phyloP scores from a whole-genome alignment of 2,797 vertebrate species.

The Vipera ursinii region DNA sequence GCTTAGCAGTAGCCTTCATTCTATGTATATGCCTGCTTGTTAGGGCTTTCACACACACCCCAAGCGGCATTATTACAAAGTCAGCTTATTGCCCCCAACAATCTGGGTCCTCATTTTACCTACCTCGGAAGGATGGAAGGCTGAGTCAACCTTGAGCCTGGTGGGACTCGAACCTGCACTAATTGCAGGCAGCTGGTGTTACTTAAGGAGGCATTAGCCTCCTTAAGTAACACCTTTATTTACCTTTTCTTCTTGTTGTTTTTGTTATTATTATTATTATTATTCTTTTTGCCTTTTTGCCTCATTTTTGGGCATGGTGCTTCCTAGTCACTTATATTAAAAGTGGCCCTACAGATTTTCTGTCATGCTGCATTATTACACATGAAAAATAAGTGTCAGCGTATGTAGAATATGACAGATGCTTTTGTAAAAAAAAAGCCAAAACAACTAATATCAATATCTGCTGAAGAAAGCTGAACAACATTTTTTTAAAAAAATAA shows the following conservation, averaged over 20 bases:
- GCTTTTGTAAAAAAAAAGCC: background rate
- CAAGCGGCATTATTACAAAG: too few relatives aligned
- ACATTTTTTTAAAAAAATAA: background rate
- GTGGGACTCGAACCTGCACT: too few relatives aligned
- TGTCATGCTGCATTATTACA: background rate
- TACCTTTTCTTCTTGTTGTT: background rate
- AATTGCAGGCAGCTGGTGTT: too few relatives aligned
- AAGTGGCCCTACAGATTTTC: background rate
- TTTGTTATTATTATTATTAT: background rate
- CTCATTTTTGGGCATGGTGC: background rate
- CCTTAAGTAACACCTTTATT: too few relatives aligned
- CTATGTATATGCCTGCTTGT: too few relatives aligned
- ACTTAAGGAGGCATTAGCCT: too few relatives aligned
- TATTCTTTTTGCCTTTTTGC: background rate
- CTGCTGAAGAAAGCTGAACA: background rate
- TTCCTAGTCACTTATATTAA: background rate
- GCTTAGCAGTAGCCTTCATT: too few relatives aligned
- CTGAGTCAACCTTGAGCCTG: too few relatives aligned
- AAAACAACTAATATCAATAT: background rate
- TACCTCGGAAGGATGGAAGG: too few relatives aligned
- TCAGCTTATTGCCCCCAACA: too few relatives aligned
- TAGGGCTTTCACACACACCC: too few relatives aligned
- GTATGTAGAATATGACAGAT: background rate
- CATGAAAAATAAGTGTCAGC: background rate
- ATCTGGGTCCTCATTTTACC: too few relatives aligned